Evolutionary conservation across 2,113 vertebrate species (phyloP), one percentile per base, ranked within the genome.

Genomic region (Myrmophylax atrothorax): DNA sequence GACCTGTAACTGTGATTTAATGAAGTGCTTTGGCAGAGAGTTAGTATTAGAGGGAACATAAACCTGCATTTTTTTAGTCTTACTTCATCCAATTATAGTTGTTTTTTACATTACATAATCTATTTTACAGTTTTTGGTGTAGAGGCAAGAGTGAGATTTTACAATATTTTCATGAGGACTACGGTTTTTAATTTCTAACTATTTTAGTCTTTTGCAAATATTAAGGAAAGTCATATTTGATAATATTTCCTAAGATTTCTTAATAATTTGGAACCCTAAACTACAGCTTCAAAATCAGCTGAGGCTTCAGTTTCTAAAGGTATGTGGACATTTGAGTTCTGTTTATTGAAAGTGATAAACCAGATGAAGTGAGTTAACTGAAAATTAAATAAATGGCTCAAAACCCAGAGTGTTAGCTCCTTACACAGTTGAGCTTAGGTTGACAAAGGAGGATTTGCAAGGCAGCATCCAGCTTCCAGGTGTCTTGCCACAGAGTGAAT

Each of bases 1-100:
- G 92, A 80, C 63, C 88, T 94, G 67, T 94, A 96, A 95, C 96
- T 88, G 89, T 83, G 89, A 96, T 82, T 97, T 97, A 95, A 96
- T 96, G 85, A 90, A 92, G 95, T 97, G 96, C 76, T 94, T 97
- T 95, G 86, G 89, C 87, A 97, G 63, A 68, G 60, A 95, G 55
- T 96, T 96, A 94, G 58, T 93, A 94, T 95, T 95, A 94, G 60
- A 82, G 79, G 74, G 72, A 97, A 93, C 62, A 92, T 40, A 93
- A 96, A 95, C 29, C 69, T 87, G 31, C 31, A 38, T 8, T 55
- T 90, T 92, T 96, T 96, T 80, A 92, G 90, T 95, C 87, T 93
- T 75, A 94, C 72, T 94, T 94, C 94, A 92, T 92, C 78, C 94
- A 97, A 96, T 95, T 96, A 95, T 58, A 82, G 69, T 53, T 90